phyloP scores from a whole-genome alignment of 2,113 vertebrate species.

The Xenopus laevis region DNA sequence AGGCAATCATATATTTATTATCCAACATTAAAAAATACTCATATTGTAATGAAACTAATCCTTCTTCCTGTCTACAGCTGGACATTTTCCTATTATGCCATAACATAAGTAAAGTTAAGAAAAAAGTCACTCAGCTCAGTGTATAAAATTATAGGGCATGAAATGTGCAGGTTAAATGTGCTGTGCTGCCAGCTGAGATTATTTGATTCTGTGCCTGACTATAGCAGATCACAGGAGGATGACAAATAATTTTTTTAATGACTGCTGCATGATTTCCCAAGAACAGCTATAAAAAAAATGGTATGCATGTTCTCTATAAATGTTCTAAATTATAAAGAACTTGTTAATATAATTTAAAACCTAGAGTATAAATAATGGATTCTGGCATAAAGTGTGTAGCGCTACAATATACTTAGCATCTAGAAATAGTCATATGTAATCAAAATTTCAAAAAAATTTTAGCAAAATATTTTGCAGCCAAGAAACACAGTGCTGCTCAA shows the following conservation, averaged over 20 bases:
- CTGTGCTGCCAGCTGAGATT: conserved; percentile 27
- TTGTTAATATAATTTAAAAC: conserved; percentile 34
- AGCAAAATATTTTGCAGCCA: neutral
- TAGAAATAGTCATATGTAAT: conserved; percentile 28
- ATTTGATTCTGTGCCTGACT: conserved; percentile 49
- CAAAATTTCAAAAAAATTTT: conserved; percentile 11
- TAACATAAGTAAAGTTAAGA: conserved; percentile 31
- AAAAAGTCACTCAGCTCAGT: conserved; percentile 31
- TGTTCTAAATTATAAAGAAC: conserved; percentile 23
- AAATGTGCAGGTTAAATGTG: conserved; percentile 35
- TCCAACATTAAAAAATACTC: conserved; percentile 10
- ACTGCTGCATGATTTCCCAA: conserved; percentile 28
- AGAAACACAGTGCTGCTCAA: neutral
- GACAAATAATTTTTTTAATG: conserved; percentile 61
- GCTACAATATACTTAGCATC: neutral
- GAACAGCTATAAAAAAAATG: conserved; percentile 30
- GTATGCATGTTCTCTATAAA: conserved; percentile 26
- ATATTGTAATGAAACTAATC: conserved; percentile 38
- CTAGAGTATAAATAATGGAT: conserved; percentile 20
- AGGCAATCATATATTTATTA: conserved; percentile 39
- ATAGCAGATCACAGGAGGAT: conserved; percentile 56
- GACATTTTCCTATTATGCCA: conserved; percentile 28
- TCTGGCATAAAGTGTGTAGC: conserved; percentile 8
- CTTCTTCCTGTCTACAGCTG: conserved; percentile 30
- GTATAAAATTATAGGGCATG: conserved; percentile 28